phyloP scores from a whole-genome alignment of 2,113 vertebrate species.

The Austrofundulus limnaeus region DNA sequence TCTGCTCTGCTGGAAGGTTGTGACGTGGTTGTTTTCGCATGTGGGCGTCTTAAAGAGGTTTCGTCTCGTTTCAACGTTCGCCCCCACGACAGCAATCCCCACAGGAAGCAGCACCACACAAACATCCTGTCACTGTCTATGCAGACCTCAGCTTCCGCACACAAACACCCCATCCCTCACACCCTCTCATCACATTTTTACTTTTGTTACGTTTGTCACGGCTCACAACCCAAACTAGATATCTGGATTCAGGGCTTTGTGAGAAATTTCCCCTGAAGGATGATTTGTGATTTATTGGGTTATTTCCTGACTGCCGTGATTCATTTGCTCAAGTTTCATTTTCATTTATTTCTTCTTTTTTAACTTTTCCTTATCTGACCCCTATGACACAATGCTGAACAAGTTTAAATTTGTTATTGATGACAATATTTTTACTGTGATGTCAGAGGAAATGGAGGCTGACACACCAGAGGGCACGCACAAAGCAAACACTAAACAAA shows the following conservation, averaged over 20 bases:
- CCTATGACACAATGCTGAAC: background rate
- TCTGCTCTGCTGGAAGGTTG: conserved; percentile 15
- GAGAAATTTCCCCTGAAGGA: conserved; percentile 16
- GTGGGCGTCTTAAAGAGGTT: conserved; percentile 18
- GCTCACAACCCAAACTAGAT: conserved; percentile 2
- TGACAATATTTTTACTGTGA: background rate
- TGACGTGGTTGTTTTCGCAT: conserved; percentile 27
- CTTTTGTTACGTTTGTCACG: background rate
- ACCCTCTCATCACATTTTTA: conserved; percentile 9
- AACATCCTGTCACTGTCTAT: conserved; percentile 50
- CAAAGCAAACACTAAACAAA: background rate
- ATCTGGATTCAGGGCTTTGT: conserved; percentile 1
- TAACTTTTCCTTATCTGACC: conserved; percentile 12
- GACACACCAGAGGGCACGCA: background rate
- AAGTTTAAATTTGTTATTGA: background rate
- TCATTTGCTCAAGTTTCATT: conserved; percentile 18
- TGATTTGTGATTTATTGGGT: background rate
- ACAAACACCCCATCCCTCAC: conserved; percentile 2
- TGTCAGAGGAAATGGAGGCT: background rate
- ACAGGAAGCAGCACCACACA: conserved; percentile 51
- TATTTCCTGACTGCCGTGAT: conserved; percentile 9
- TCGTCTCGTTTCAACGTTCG: conserved; percentile 1
- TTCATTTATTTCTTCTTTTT: conserved; percentile 7
- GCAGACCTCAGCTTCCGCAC: conserved; percentile 16
- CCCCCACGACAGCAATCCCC: conserved; percentile 27